A percentile compares a stretch with the other conserved stretches of the same genome.
phyloP scores from a whole-genome alignment of 2,888 invertebrate genomes.

The Epirrita christyi region DNA sequence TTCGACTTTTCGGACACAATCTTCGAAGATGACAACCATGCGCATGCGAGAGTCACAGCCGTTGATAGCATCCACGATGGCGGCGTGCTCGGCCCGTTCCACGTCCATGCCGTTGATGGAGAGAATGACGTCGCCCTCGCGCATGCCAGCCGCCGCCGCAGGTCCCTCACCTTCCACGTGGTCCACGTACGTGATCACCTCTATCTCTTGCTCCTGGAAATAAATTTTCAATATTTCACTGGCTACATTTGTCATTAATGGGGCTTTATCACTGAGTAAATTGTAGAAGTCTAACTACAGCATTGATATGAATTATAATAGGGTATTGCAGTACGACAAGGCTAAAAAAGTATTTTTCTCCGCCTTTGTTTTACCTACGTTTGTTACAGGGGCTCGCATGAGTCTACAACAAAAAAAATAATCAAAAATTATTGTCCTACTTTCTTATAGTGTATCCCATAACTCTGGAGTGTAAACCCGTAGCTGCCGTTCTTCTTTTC shows the following conservation, averaged over 20 bases:
- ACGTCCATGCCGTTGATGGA: slow-evolving; percentile 98
- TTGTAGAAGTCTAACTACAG: not conserved
- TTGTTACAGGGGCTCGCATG: no score
- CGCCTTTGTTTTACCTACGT: no score
- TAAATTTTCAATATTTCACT: not conserved
- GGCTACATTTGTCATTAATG: not conserved
- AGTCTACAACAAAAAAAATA: no score
- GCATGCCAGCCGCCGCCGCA: slow-evolving; percentile 96
- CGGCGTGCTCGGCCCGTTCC: slow-evolving; percentile 97
- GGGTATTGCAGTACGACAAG: no score
- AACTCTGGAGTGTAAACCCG: slow-evolving; percentile 98
- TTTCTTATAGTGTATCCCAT: slow-evolving; percentile 97
- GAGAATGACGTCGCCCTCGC: slow-evolving; percentile 97
- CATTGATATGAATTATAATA: no score
- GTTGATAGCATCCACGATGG: slow-evolving; percentile 96
- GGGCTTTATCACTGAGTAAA: not conserved
- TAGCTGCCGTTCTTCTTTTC: slow-evolving; percentile 96
- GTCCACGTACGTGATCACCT: slow-evolving; percentile 98
- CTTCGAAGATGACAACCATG: slow-evolving; percentile 98
- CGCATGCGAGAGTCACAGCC: slow-evolving; percentile 95
- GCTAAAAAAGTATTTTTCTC: no score
- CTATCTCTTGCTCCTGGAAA: slow-evolving; percentile 92
- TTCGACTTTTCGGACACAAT: slow-evolving; percentile 97
- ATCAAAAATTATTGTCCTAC: slow-evolving; percentile 43
- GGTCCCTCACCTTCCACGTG: slow-evolving; percentile 97